Base-by-base conservation (phyloP, 2,888 invertebrate species). In the Sminthurinus aureus region DNA sequence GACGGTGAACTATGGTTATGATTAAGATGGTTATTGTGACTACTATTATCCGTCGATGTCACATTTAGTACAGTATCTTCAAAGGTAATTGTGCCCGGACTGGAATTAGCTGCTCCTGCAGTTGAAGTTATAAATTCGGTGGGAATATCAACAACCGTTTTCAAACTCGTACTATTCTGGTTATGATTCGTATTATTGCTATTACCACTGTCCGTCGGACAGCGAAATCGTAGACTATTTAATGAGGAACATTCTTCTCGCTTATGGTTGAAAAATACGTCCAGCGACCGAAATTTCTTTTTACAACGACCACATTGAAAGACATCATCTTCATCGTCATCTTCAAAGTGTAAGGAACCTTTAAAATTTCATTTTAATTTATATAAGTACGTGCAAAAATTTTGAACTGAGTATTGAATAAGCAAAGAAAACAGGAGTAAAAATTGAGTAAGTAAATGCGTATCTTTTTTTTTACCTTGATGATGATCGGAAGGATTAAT, bases 261-360 rank as follows among this genome's bases (percentile, higher is more conserved):
- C 90, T 94, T 94, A 90, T 94, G 94, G 76, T 91, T 90, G 82
- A 94, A 89, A 89, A 94, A 94, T 83, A 91, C 88, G 83, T 92
- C 90, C 85, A 94, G 90, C 0, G 92, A 92, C 74, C 92, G 92
- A 89, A 93, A 94, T 88, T 93, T 93, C 85, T 92, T 92, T 90
- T 94, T 94, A 89, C 94, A 94, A 89, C 92, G 91, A 51, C 94
- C 94, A 90, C 94, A 94, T 86, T 93, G 93, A 90, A 94, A 94
- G 83, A 94, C 91, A 90, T 94, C 94, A 88, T 93, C 93, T 84
- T 93, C 93, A 87, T 93, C 93, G 88, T 93, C 93, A 83, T 93
- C 93, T 87, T 93, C 93, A 85, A 90, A 89, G 87, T 89, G 80
- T 82, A 87, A 81, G 18, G 86, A 84, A 75, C 83, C 85, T 86